A percentile compares a stretch with the other conserved stretches of the same genome.
Evolutionary conservation across 2,888 invertebrate species (phyloP).

Genomic region (Dicyrtomina minuta): DNA sequence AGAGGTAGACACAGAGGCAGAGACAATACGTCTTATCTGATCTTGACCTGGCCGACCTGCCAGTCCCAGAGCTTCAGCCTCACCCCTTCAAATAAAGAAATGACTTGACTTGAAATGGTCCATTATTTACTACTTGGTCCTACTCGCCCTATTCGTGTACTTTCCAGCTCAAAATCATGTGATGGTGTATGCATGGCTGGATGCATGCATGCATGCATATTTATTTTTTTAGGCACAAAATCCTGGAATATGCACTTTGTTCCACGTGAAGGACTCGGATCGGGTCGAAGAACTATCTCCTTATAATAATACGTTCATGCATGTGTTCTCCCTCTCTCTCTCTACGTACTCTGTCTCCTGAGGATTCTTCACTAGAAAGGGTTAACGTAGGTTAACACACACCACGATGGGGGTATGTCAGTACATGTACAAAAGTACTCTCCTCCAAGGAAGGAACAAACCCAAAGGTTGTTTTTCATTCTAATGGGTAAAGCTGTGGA

Average conservation of each 20-base stretch:
- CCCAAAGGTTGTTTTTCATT: constrained; percentile 29
- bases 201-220: too few species aligned
- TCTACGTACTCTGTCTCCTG: too few species aligned
- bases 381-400: constrained; percentile 15
- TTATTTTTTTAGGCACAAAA: neutral
- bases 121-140: constrained; percentile 20
- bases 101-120: constrained; percentile 5
- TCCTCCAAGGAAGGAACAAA: constrained; percentile 1
- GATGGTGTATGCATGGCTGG: too few species aligned
- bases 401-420: neutral
- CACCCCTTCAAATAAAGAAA: constrained; percentile 32
- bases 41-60: constrained; percentile 42
- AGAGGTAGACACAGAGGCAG: constrained; percentile 20
- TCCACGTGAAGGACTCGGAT: too few species aligned
- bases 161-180: neutral
- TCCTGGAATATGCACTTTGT: too few species aligned
- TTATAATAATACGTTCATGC: neutral
- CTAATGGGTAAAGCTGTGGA: constrained; percentile 29
- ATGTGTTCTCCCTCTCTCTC: neutral
- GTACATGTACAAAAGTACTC: neutral
- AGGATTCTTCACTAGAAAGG: constrained; percentile 11
- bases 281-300: too few species aligned
- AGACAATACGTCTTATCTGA: constrained; percentile 42
- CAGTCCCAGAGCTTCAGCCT: constrained; percentile 21
- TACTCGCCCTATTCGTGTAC: constrained; percentile 15